A percentile compares a stretch with the other conserved stretches of the same genome.
Evolutionary conservation across 2,888 invertebrate species (phyloP).

Genomic region (Cryptocheilus praepositus): DNA sequence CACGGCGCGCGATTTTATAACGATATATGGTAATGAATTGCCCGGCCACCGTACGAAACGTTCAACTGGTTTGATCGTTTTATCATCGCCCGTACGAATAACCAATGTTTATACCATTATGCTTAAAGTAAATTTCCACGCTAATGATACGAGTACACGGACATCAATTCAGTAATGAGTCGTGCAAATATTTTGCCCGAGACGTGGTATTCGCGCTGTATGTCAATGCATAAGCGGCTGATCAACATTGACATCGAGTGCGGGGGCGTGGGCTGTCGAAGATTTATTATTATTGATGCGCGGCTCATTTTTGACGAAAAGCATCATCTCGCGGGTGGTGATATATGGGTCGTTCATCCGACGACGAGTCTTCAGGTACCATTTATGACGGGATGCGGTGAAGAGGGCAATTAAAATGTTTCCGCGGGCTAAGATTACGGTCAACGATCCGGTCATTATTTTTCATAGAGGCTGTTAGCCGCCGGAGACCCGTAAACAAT

Average conservation of each 20-base stretch:
- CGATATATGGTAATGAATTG: slow-evolving; percentile 45
- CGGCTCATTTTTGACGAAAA: slow-evolving; percentile 26
- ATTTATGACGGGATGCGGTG: slow-evolving; percentile 39
- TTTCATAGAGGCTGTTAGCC: slow-evolving; percentile 37
- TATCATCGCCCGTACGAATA: not conserved
- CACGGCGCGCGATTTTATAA: slow-evolving; percentile 42
- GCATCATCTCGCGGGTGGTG: slow-evolving; percentile 18
- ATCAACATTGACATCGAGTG: slow-evolving; percentile 16
- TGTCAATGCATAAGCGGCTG: not conserved
- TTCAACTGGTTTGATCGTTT: not conserved
- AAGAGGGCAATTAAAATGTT: slow-evolving; percentile 51
- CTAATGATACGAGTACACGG: too few relatives aligned
- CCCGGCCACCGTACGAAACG: slow-evolving; percentile 5
- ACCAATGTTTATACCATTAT: not conserved
- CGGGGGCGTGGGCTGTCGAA: slow-evolving; percentile 1
- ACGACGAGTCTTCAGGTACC: slow-evolving; percentile 23
- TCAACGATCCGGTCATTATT: slow-evolving; percentile 42
- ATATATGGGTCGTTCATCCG: not conserved
- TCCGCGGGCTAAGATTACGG: slow-evolving; percentile 47
- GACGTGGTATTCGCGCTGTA: not conserved
- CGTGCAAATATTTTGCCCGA: too few relatives aligned
- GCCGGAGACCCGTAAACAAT: not conserved
- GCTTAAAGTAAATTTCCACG: slow-evolving; percentile 3
- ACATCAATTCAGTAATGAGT: too few relatives aligned
- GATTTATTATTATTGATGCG: slow-evolving; percentile 26